Percentiles rank a stretch among this genome's conserved stretches.
Evolutionary conservation across 2,888 invertebrate genomes (phyloP).

Genomic region (Agonopterix subpropinquella): DNA sequence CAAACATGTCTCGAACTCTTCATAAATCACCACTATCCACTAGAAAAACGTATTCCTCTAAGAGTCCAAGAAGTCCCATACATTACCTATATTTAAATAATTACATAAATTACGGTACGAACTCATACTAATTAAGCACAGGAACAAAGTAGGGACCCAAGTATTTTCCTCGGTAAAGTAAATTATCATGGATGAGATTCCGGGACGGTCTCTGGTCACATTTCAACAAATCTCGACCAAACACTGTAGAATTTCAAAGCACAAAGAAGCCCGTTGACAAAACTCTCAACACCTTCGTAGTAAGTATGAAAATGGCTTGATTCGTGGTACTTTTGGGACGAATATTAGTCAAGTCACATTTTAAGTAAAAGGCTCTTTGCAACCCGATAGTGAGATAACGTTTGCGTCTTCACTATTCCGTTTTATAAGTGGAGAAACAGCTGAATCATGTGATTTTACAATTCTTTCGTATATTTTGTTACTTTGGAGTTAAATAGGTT

Average conservation of each 20-base stretch:
- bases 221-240: constrained; percentile 7
- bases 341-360: background rate
- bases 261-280: no score
- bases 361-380: constrained; percentile 4
- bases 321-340: no score
- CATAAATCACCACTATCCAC: no score
- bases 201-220: background rate
- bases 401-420: background rate
- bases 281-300: no score
- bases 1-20: no score
- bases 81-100: background rate
- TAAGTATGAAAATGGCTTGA: no score
- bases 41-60: no score
- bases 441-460: background rate
- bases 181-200: constrained; percentile 1
- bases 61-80: no score
- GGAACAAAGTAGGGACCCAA: background rate
- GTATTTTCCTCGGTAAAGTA: background rate
- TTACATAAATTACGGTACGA: background rate
- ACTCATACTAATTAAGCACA: background rate
- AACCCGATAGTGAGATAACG: background rate
- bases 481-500: constrained; percentile 2
- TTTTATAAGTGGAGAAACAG: background rate
- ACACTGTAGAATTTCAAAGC: background rate
- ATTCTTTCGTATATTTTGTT: no score